These are phyloP conservation scores for Sebastes elongatus DNA, from an alignment of 2,797 vertebrate species.

Conservation along the genomic window DNA sequence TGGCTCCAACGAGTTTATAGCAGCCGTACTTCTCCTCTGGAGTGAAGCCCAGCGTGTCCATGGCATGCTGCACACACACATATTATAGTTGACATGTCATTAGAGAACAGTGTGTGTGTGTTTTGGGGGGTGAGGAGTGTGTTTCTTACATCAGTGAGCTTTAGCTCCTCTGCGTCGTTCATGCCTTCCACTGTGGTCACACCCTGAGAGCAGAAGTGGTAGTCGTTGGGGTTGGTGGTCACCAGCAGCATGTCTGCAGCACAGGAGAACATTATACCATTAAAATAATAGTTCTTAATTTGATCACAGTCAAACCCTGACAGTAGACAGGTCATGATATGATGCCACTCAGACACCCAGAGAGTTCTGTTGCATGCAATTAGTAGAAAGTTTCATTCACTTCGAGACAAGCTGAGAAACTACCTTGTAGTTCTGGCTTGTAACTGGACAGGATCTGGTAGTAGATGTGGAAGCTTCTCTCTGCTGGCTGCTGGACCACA, in stretches of 20 bases:
- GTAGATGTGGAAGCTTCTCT: slow-evolving; percentile 94
- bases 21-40: slow-evolving; percentile 91
- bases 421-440: slow-evolving; percentile 65
- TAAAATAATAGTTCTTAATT: neutral
- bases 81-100: neutral
- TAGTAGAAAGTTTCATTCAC: no score
- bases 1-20: slow-evolving; percentile 93
- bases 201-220: slow-evolving; percentile 95
- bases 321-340: fast-evolving
- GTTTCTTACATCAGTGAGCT: slow-evolving; percentile 88
- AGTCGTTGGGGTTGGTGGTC: slow-evolving; percentile 93
- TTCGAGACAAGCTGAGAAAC: no score
- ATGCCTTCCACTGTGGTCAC: slow-evolving; percentile 90
- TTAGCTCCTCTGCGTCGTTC: slow-evolving; percentile 89
- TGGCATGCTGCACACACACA: slow-evolving; percentile 84
- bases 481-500: slow-evolving; percentile 93
- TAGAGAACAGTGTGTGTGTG: neutral
- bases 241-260: slow-evolving; percentile 92
- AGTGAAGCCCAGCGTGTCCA: slow-evolving; percentile 95
- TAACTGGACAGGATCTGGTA: slow-evolving; percentile 95
- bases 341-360: no score
- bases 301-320: no score
- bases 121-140: neutral
- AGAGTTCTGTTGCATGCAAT: no score
- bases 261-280: neutral